Percentiles rank a stretch among this genome's conserved stretches.
Evolutionary conservation across 2,888 invertebrate species (phyloP).

Genomic region (Tenthredo distinguenda): DNA sequence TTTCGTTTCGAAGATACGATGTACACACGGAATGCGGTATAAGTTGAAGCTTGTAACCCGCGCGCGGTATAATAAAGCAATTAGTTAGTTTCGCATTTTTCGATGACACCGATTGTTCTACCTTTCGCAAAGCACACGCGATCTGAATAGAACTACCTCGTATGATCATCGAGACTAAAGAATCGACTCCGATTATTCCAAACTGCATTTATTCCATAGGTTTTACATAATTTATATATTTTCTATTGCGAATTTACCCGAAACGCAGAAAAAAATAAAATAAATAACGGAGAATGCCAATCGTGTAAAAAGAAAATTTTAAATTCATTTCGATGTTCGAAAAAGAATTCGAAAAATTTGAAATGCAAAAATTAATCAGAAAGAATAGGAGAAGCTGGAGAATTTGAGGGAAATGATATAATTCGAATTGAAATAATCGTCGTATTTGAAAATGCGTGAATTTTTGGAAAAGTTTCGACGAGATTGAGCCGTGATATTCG

Average conservation of each 20-base stretch:
- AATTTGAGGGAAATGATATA: no score
- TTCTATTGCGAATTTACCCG: no score
- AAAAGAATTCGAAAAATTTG: no score
- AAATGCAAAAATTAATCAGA: no score
- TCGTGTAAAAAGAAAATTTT: no score
- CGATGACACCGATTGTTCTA: conserved; percentile 28
- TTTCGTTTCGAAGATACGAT: background rate
- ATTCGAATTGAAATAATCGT: no score
- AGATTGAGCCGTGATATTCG: background rate
- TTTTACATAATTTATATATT: background rate
- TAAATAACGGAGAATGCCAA: no score
- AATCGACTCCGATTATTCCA: background rate
- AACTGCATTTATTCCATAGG: background rate
- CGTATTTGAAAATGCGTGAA: no score
- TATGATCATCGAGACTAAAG: background rate
- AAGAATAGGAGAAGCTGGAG: no score
- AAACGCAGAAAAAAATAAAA: no score
- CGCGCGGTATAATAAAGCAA: conserved; percentile 40
- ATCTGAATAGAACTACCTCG: conserved; percentile 9
- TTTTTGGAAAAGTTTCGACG: background rate
- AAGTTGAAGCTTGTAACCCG: background rate
- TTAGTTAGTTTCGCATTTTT: conserved; percentile 48
- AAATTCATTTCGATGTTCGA: no score
- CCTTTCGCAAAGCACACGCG: conserved; percentile 12
- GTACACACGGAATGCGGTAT: background rate